Percentiles rank a stretch among this genome's conserved stretches.
These are phyloP conservation scores for Thinocorus orbignyianus DNA, from an alignment of 2,113 vertebrate species.

Conservation along the genomic window DNA sequence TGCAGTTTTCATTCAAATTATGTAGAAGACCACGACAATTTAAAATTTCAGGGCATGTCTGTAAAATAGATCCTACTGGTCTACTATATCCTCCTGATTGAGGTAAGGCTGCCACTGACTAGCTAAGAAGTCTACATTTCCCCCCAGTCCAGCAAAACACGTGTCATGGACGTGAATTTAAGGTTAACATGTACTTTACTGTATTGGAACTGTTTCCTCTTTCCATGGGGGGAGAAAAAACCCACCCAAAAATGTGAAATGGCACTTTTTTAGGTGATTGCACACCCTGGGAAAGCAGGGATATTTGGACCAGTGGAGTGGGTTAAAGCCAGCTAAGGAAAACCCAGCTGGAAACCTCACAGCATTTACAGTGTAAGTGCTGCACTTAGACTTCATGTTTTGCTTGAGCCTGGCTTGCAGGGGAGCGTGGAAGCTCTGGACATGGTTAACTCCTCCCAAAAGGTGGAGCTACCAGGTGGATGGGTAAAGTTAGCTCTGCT, in stretches of 20 bases:
- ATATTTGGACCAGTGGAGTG: not conserved
- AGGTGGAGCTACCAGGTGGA: not conserved
- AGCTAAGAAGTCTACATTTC: not conserved
- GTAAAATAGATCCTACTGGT: not conserved
- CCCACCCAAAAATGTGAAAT: not conserved
- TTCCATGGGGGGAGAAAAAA: not conserved
- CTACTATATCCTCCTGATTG: not conserved
- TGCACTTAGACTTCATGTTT: not conserved
- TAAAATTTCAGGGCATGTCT: not conserved
- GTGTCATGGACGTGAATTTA: not conserved
- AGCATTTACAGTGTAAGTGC: not conserved
- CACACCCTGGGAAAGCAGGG: not conserved
- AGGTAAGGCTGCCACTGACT: not conserved
- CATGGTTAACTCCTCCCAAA: not conserved
- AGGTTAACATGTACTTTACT: not conserved
- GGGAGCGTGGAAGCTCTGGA: not conserved
- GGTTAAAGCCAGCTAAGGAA: not conserved
- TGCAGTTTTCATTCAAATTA: not conserved
- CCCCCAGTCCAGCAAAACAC: not conserved
- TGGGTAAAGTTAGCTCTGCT: not conserved
- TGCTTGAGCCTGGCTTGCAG: not conserved
- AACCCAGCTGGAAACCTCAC: not conserved
- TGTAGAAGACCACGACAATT: not conserved
- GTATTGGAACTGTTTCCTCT: not conserved
- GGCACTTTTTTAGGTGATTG: not conserved